Percentiles rank a stretch among this genome's conserved stretches.
Evolutionary conservation across 64 coral and sea anemone species (phyloP).

Genomic region (Montipora sp.): DNA sequence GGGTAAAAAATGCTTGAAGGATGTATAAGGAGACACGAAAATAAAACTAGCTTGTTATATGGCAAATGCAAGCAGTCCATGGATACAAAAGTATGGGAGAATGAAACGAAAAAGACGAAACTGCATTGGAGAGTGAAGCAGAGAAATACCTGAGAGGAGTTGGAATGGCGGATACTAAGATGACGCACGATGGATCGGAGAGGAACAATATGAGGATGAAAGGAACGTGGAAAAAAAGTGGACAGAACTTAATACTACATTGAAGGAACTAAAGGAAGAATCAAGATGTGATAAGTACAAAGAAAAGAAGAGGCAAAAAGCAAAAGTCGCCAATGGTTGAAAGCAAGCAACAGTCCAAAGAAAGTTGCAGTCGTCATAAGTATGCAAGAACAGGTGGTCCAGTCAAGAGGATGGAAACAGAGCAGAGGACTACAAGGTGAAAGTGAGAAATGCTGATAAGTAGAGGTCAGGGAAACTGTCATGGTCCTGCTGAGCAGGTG

Average conservation of each 20-base stretch:
- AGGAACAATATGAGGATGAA: neutral
- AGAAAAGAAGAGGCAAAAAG: too few relatives aligned
- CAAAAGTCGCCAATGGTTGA: too few relatives aligned
- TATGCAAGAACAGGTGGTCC: too few relatives aligned
- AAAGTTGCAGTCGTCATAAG: too few relatives aligned
- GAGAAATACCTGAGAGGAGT: neutral
- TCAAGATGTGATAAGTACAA: too few relatives aligned
- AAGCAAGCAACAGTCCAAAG: too few relatives aligned
- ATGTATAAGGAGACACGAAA: constrained; percentile 47
- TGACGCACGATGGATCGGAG: neutral
- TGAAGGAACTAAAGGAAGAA: too few relatives aligned
- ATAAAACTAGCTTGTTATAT: constrained; percentile 38
- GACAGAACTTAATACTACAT: too few relatives aligned
- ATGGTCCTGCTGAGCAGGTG: neutral
- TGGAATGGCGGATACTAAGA: neutral
- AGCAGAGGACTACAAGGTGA: too few relatives aligned
- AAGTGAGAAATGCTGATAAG: too few relatives aligned
- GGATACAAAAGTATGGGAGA: constrained; percentile 32
- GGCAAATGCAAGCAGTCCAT: constrained; percentile 19
- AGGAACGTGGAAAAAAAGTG: neutral
- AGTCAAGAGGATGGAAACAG: too few relatives aligned
- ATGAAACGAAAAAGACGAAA: neutral
- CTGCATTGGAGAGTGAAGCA: neutral
- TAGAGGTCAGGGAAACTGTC: too few relatives aligned
- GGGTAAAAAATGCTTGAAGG: constrained; percentile 26